phyloP scores from a whole-genome alignment of 2,113 vertebrate species.

The Hippocampus mohnikei region DNA sequence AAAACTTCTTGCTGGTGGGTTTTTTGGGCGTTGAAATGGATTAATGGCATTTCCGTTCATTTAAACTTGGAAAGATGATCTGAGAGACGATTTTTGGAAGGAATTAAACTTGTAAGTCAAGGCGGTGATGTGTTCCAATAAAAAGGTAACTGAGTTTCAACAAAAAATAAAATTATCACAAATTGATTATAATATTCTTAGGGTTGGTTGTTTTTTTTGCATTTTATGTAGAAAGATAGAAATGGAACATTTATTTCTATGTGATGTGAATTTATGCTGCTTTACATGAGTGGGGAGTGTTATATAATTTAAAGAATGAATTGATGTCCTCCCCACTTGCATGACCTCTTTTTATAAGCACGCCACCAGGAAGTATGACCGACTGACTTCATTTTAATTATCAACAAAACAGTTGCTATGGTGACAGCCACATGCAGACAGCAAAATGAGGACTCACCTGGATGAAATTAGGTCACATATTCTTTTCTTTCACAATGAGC shows the following conservation, averaged over 20 bases:
- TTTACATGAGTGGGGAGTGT: not conserved
- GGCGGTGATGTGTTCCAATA: too few relatives aligned
- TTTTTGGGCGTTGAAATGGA: too few relatives aligned
- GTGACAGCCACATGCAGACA: not conserved
- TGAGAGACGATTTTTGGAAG: too few relatives aligned
- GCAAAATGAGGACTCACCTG: not conserved
- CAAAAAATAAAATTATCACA: too few relatives aligned
- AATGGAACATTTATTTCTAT: not conserved
- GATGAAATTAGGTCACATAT: not conserved
- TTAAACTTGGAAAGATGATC: too few relatives aligned
- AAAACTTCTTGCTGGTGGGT: too few relatives aligned
- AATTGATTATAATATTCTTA: too few relatives aligned
- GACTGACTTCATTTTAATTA: not conserved
- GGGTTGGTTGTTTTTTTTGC: too few relatives aligned
- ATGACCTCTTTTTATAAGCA: not conserved
- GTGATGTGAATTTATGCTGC: not conserved
- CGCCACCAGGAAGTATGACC: not conserved
- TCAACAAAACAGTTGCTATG: conserved; percentile 3
- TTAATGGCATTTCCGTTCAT: too few relatives aligned
- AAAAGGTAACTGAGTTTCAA: too few relatives aligned
- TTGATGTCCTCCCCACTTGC: not conserved
- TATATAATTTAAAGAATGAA: not conserved
- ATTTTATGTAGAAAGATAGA: not conserved
- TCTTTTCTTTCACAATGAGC: not conserved
- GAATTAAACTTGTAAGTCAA: too few relatives aligned